Base-by-base conservation (phyloP, 2,797 vertebrate species). In the Prunella strophiata region DNA sequence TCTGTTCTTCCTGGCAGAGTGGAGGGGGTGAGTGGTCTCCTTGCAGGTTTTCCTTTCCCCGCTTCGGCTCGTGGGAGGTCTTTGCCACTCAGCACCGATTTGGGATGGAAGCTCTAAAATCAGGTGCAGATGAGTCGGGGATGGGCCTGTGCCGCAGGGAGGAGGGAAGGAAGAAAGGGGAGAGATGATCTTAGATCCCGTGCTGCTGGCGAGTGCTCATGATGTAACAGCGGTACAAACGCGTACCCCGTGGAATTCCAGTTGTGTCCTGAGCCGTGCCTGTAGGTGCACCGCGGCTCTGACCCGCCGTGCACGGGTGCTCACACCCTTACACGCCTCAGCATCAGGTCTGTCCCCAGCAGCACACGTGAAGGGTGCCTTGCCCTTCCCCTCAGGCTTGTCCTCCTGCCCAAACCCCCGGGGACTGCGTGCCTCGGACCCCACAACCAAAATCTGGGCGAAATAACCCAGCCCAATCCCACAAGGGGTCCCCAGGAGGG, bases 1-100 rank as follows among this genome's bases (percentile, higher is more conserved):
- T 99, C 99, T 38, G 99, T 99, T 66, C 98, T 99, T 81, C 98
- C 99, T 18, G 98, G 98, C 94, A 97, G 97, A 87, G 79, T 97
- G 89, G 97, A 96, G 45, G 97, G 96, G 98, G 99, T 99, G 98
- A 99, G 99, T 98, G 81, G 57, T 89, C 57, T 51, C 84, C 50
- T 85, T 63, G 72, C 83, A 45, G 96, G 76, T 92, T 97, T 90
- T 92, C 74, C 57, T 52, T 2, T 2, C 14, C 16, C 5, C 11
- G 21, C 11, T 79, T 54, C 43, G 4, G 16, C 18, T 57, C 4
- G 2, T 8, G 54, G 27, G 26, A n/a, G 9, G 3, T 11, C 9
- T 65, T 58, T 17, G 74, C 17, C 47, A 0, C 20, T 61, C 51
- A 2, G 68, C 40, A 4, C 25, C 3, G 0, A 10, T 68, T 32